Base-by-base conservation (phyloP, 1,140 invertebrate species). In the Idris sp. region DNA sequence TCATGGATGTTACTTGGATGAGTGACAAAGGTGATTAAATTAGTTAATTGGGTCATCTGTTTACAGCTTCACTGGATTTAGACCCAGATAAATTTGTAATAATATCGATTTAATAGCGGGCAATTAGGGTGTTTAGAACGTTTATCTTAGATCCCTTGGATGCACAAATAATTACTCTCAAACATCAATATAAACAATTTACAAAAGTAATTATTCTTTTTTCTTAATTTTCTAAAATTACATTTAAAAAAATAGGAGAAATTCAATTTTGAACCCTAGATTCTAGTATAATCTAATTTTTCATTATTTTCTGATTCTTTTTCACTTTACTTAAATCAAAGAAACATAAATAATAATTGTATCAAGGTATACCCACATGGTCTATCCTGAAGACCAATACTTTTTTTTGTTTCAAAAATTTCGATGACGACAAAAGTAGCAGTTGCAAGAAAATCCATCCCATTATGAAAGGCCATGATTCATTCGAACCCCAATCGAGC, bases 381-480 rank as follows among this genome's bases (percentile, higher is more conserved):
- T 61, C 77, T 79, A 65, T 73, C 53, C 64, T 38, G 15, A 15
- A 71, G 48, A 71, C 58, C 61, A 71, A 62, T 26, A 19, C 8
- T 9, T 19, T 10, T 19, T 43, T 13, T 28, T 36, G n/a, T 22
- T 31, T 62, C 16, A 25, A 14, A 13, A 11, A 41, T 14, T 58
- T 53, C 51, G 25, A 44, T 14, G 54, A 31, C 46, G 31, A 56
- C 62, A 64, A 68, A n/a, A n/a, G n/a, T n/a, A n/a, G n/a, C n/a
- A 58, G 38, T 54, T 54, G 2, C 43, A 25, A 28, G 26, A 13
- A 36, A 26, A 53, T 65, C 53, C 54, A 68, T 46, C 18, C 73
- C 68, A 69, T 73, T 69, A 61, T 56, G 35, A 65, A 51, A 53
- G n/a, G 44, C 44, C 53, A 69, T 73, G 65, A 54, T 51, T 61